A percentile compares a stretch with the other conserved stretches of the same genome.
Conservation (phyloP, 2,888 invertebrate species). For the Caenorhabditis sinica region DNA sequence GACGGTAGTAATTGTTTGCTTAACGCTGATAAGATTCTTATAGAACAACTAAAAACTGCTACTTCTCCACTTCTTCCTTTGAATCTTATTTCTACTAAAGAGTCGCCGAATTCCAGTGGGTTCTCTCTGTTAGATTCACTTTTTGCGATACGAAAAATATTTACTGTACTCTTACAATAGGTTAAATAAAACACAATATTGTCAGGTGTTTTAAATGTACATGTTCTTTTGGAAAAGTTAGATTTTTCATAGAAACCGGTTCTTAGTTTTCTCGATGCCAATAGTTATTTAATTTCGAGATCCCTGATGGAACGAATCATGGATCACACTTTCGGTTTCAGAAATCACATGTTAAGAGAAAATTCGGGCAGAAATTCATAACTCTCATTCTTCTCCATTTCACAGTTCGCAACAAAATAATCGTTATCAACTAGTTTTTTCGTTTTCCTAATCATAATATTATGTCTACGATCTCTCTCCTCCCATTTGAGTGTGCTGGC, state of each 20-base stretch:
- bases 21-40: too few relatives aligned
- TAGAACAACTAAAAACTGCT: too few relatives aligned
- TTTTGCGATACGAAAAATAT: too few relatives aligned
- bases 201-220: neutral
- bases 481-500: conserved; percentile 23
- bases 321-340: neutral
- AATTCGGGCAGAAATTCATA: neutral
- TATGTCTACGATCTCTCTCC: neutral
- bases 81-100: too few relatives aligned
- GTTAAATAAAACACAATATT: too few relatives aligned
- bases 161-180: too few relatives aligned
- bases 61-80: too few relatives aligned
- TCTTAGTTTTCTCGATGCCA: conserved; percentile 1
- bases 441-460: conserved; percentile 22
- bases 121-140: too few relatives aligned
- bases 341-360: neutral
- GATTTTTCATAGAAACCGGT: conserved; percentile 8
- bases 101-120: too few relatives aligned
- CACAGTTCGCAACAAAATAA: conserved; percentile 26
- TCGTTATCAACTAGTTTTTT: conserved; percentile 12
- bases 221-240: neutral
- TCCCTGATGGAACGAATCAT: conserved; percentile 22
- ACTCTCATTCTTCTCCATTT: neutral
- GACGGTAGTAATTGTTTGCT: too few relatives aligned
- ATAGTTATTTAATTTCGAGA: conserved; percentile 22